Evolutionary conservation across 2,888 invertebrate species (phyloP).

Genomic region (Nowickia ferox): DNA sequence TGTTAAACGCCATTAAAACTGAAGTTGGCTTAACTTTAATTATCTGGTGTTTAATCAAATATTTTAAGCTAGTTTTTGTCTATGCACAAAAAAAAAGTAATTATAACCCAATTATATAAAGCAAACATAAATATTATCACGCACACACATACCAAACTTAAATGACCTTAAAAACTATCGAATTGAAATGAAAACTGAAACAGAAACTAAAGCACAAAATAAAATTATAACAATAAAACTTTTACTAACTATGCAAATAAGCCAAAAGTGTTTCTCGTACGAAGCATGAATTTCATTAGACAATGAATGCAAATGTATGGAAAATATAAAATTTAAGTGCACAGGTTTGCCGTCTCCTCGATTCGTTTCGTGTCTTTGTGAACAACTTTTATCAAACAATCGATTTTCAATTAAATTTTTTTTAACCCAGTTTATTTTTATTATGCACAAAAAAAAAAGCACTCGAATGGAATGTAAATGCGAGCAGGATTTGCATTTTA

Average conservation of each 20-base stretch:
- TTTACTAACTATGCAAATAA: constrained; percentile 57
- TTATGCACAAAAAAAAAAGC: not conserved
- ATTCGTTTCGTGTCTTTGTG: constrained; percentile 30
- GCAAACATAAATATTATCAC: not conserved
- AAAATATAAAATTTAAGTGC: constrained; percentile 36
- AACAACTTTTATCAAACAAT: constrained; percentile 67
- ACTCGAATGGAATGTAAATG: not conserved
- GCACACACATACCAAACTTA: not conserved
- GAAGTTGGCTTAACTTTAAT: constrained; percentile 24
- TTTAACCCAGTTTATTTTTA: constrained; percentile 66
- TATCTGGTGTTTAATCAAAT: constrained; percentile 45
- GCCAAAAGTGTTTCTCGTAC: constrained; percentile 17
- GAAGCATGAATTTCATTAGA: constrained; percentile 59
- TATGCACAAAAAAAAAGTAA: not conserved
- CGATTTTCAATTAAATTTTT: constrained; percentile 71
- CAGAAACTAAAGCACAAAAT: constrained; percentile 21
- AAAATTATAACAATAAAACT: constrained; percentile 50
- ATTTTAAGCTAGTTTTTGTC: constrained; percentile 29
- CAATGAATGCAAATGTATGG: constrained; percentile 63
- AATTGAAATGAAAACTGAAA: constrained; percentile 33
- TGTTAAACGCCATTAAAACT: not conserved
- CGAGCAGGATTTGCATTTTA: constrained; percentile 34
- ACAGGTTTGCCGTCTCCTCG: constrained; percentile 25
- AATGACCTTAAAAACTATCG: constrained; percentile 59
- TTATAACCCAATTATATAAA: not conserved